These are phyloP conservation scores for Drosophila novamexicana DNA, from an alignment of 1,140 invertebrate species.

Conservation along the genomic window DNA sequence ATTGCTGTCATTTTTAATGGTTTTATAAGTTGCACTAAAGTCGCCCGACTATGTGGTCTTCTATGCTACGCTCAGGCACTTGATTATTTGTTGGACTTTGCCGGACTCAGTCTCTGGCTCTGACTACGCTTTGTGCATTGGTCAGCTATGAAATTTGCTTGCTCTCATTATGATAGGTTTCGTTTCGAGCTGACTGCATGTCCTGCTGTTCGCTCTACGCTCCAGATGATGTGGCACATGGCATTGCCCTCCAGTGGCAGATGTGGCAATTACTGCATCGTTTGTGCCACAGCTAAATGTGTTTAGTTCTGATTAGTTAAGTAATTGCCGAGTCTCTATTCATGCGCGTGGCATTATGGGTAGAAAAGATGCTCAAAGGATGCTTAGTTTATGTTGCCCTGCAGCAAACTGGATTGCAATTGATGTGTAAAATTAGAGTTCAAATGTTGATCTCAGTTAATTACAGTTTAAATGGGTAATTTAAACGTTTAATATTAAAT, in stretches of 20 bases:
- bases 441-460: neutral
- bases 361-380: neutral
- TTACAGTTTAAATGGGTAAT: neutral
- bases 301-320: conserved; percentile 67
- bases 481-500: neutral
- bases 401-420: conserved; percentile 8
- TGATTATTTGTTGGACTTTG: conserved; percentile 46
- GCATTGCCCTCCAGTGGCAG: conserved; percentile 15
- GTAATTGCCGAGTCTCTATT: conserved; percentile 60
- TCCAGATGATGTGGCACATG: conserved; percentile 1
- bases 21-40: conserved; percentile 69
- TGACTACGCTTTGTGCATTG: conserved; percentile 28
- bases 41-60: conserved; percentile 17
- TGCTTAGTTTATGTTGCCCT: neutral
- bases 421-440: conserved; percentile 18
- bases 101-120: neutral
- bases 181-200: neutral
- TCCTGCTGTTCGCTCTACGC: neutral
- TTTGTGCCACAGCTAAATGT: conserved; percentile 59
- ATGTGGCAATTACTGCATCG: conserved; percentile 64
- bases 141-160: conserved; percentile 70
- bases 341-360: conserved; percentile 7
- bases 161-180: conserved; percentile 57
- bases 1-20: conserved; percentile 76
- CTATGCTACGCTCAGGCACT: conserved; percentile 10